Conservation (phyloP, 92 coral and sea anemone species). For the Galaxea fascicularis region DNA sequence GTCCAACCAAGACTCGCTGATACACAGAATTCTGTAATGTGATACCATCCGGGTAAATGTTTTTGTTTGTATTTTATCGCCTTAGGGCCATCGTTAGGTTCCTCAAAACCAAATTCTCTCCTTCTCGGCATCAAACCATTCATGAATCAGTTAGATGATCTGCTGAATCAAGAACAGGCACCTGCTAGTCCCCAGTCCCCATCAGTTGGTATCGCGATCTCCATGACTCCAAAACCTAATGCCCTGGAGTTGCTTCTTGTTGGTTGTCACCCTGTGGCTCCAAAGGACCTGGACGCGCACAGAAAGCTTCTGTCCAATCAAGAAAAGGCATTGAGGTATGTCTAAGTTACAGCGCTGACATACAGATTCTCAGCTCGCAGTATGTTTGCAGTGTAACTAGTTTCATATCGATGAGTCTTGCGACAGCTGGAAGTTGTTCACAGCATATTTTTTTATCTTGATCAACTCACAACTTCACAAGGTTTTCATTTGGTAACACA, state of each 20-base stretch:
- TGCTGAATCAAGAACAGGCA: conserved; percentile 43
- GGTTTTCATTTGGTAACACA: too few relatives aligned
- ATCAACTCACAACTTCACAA: too few relatives aligned
- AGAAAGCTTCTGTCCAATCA: conserved; percentile 54
- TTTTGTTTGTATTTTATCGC: neutral
- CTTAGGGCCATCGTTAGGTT: neutral
- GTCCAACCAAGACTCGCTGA: neutral
- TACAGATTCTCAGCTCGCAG: too few relatives aligned
- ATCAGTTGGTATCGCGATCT: conserved; percentile 25
- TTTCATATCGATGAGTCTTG: too few relatives aligned
- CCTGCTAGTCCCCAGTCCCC: conserved; percentile 24
- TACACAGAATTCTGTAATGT: neutral
- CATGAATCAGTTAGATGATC: conserved; percentile 61
- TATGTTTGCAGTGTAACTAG: too few relatives aligned
- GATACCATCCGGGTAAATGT: neutral
- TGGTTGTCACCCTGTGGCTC: conserved; percentile 71
- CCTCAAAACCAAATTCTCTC: conserved; percentile 23
- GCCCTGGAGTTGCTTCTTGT: conserved; percentile 69
- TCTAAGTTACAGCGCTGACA: neutral
- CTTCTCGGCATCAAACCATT: conserved; percentile 66
- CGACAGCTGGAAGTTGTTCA: too few relatives aligned
- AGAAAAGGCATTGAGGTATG: conserved; percentile 59
- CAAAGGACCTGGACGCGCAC: conserved; percentile 67
- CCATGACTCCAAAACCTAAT: conserved; percentile 51
- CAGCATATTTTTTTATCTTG: neutral